phyloP scores from a whole-genome alignment of 2,113 vertebrate species.

The Spea bombifrons region DNA sequence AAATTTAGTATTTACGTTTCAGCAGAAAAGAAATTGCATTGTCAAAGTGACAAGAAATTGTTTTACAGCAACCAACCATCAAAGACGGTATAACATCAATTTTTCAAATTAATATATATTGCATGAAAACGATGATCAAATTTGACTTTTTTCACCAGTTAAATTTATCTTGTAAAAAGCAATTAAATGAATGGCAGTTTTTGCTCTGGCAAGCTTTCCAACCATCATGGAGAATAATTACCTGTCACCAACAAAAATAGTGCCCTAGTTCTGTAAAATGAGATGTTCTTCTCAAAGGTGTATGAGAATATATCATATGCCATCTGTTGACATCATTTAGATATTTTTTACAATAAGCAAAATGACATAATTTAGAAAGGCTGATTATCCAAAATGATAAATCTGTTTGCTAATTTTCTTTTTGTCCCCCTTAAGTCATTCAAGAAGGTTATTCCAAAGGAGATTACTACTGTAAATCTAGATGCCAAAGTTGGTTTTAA shows the following conservation, averaged over 20 bases:
- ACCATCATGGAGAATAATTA: constrained; percentile 44
- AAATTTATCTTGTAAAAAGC: constrained; percentile 42
- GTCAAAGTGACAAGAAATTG: constrained; percentile 22
- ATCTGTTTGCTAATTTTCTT: constrained; percentile 13
- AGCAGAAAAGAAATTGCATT: constrained; percentile 25
- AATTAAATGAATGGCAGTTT: constrained; percentile 45
- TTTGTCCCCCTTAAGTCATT: background rate
- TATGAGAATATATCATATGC: constrained; percentile 25
- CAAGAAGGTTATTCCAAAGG: constrained; percentile 20
- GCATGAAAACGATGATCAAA: constrained; percentile 21
- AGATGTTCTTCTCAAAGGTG: constrained; percentile 33
- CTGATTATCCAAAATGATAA: constrained; percentile 11
- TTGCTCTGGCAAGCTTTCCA: constrained; percentile 33
- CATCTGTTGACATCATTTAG: constrained; percentile 40
- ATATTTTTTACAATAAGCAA: constrained; percentile 20
- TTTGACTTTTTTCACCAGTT: constrained; percentile 32
- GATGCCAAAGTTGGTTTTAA: constrained; percentile 23
- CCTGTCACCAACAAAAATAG: constrained; percentile 40
- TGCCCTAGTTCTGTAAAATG: constrained; percentile 41
- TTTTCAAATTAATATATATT: constrained; percentile 11
- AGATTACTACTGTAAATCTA: constrained; percentile 5
- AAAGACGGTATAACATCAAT: constrained; percentile 5
- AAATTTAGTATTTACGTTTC: constrained; percentile 10
- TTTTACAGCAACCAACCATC: constrained; percentile 16
- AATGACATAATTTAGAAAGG: constrained; percentile 16